Percentiles rank a stretch among this genome's conserved stretches.
Evolutionary conservation across 1,140 invertebrate genomes (phyloP).

Genomic region (Steinernema feltiae): DNA sequence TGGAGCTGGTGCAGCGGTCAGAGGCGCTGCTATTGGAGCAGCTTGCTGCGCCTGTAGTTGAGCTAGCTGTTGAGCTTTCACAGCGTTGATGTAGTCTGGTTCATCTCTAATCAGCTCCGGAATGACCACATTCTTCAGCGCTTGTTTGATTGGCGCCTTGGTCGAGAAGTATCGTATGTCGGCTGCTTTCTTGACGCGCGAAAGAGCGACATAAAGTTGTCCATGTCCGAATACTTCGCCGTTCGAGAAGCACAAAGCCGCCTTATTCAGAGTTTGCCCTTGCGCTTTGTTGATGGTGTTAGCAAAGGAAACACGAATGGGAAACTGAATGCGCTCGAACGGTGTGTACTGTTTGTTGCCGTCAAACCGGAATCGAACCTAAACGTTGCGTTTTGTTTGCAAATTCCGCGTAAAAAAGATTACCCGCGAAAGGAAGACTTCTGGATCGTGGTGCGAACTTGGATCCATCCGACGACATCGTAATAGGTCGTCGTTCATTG

Average conservation of each 20-base stretch:
- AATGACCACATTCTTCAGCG: background rate
- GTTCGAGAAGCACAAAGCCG: constrained; percentile 54
- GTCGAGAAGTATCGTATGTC: background rate
- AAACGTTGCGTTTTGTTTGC: too few relatives aligned
- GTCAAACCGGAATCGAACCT: background rate
- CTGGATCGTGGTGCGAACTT: background rate
- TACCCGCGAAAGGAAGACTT: background rate
- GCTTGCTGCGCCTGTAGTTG: too few relatives aligned
- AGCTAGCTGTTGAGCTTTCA: too few relatives aligned
- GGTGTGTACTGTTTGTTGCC: background rate
- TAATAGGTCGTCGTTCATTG: background rate
- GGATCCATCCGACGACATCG: background rate
- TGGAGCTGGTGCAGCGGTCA: too few relatives aligned
- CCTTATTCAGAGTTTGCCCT: constrained; percentile 58
- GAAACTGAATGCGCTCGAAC: constrained; percentile 60
- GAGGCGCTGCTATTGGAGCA: too few relatives aligned
- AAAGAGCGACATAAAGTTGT: constrained; percentile 52
- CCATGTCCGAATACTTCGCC: constrained; percentile 58
- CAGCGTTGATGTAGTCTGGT: too few relatives aligned
- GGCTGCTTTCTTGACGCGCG: background rate
- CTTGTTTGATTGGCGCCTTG: background rate
- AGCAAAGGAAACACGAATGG: constrained; percentile 59
- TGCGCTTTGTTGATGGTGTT: constrained; percentile 65
- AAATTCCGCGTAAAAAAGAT: too few relatives aligned
- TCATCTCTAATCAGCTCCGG: too few relatives aligned